Conservation (phyloP, 2,797 vertebrate species). For the Acridotheres tristis region DNA sequence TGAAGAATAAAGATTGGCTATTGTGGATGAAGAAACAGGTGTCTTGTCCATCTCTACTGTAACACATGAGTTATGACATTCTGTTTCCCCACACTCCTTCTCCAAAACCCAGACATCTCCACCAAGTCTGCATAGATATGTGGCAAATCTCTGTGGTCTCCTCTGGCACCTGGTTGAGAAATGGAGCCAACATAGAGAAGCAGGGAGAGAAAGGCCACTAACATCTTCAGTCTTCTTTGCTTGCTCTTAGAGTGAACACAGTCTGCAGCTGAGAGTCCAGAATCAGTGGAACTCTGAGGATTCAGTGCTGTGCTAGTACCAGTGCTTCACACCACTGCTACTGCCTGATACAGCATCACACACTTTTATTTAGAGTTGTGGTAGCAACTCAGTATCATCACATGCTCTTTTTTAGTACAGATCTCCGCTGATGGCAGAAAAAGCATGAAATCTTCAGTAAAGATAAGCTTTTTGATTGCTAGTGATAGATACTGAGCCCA, state of each 20-base stretch:
- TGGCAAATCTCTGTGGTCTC: background rate
- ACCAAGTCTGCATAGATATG: fast-evolving
- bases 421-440: background rate
- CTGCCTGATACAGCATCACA: background rate
- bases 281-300: background rate
- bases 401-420: background rate
- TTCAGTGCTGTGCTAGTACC: background rate
- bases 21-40: too few species aligned
- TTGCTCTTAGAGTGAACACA: background rate
- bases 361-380: background rate
- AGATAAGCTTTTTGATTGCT: background rate
- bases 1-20: too few species aligned
- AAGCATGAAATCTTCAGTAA: background rate
- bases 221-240: background rate
- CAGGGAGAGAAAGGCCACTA: background rate
- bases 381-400: fast-evolving
- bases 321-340: background rate
- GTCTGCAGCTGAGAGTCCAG: background rate
- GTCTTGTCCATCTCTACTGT: too few species aligned
- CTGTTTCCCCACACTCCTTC: background rate
- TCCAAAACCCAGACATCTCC: background rate
- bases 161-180: background rate
- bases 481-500: background rate
- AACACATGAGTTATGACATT: background rate
- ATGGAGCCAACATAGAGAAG: background rate